Evolutionary conservation across 2,888 invertebrate genomes (phyloP).

Genomic region (Limnephilus auricula): DNA sequence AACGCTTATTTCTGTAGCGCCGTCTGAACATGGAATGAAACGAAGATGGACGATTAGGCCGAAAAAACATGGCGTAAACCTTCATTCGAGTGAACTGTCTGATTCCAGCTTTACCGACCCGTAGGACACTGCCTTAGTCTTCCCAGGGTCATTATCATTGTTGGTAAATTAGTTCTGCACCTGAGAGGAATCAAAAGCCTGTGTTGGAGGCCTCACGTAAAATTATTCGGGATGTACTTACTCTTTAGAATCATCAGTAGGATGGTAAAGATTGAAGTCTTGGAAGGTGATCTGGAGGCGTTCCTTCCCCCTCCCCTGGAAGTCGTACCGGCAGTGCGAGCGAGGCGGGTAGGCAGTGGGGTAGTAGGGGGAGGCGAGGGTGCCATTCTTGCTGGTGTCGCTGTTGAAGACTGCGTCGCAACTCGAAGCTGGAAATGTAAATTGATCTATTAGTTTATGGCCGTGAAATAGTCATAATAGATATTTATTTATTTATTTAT

Average conservation of each 20-base stretch:
- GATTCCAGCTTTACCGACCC: too few species aligned
- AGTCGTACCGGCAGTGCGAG: slow-evolving; percentile 92
- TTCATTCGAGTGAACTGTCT: too few species aligned
- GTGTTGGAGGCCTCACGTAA: too few species aligned
- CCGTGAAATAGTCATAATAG: neutral
- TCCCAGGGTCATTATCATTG: too few species aligned
- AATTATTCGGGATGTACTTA: slow-evolving; percentile 71
- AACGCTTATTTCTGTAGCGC: too few species aligned
- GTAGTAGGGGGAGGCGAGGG: slow-evolving; percentile 90
- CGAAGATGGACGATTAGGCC: too few species aligned
- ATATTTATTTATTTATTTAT: too few species aligned
- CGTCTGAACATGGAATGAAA: too few species aligned
- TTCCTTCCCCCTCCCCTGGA: slow-evolving; percentile 91
- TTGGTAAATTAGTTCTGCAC: too few species aligned
- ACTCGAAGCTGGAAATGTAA: slow-evolving; percentile 82
- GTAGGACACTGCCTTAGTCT: too few species aligned
- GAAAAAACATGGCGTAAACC: too few species aligned
- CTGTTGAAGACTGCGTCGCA: slow-evolving; percentile 89
- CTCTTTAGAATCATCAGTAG: slow-evolving; percentile 80
- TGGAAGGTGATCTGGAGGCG: slow-evolving; percentile 90
- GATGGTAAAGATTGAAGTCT: slow-evolving; percentile 88
- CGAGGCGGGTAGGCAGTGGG: slow-evolving; percentile 89
- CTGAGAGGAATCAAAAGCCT: too few species aligned
- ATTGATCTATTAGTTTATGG: neutral
- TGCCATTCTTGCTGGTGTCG: slow-evolving; percentile 88